Base-by-base conservation (phyloP, 1,140 invertebrate genomes). In the Drosophila sechellia region DNA sequence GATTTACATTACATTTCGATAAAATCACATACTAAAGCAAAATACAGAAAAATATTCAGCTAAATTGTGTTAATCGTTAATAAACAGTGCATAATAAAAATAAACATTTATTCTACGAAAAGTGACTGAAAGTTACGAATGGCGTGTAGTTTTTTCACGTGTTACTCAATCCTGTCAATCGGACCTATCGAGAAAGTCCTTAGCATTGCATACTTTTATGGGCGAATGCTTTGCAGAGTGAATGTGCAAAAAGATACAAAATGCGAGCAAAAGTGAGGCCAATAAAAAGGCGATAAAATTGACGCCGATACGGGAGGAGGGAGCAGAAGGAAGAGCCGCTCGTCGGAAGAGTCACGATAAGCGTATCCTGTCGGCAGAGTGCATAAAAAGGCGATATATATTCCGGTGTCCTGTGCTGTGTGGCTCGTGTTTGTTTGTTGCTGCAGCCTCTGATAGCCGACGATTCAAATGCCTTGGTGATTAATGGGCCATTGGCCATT, bases 211-310 rank as follows among this genome's bases (percentile, higher is more conserved):
- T 79, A 87, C 81, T 87, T 89, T 87, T 89, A 87, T 89, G 84
- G 78, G 27, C 68, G 25, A 59, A 50, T 83, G 57, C 65, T 77
- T 72, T 45, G 57, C 79, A 61, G 66, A 60, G 63, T 50, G 50
- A 69, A 48, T 52, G 63, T 40, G 63, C 48, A 63, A 70, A 35
- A 45, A 68, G 64, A 68, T 68, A 70, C 78, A 48, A 76, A 90
- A 85, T 80, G 85, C 84, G 77, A 85, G 80, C 80, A 72, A 75
- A 85, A 86, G 77, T 85, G 86, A 90, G 81, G 77, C 85, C 89
- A 89, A 89, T 90, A 89, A 90, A 90, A 85, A 61, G 77, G 86
- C 77, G 81, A 90, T 85, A 90, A 89, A 89, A 81, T 78, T 85
- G 81, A 80, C 73, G 87, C 73, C 79, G 76, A 81, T 69, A 78